phyloP scores from a whole-genome alignment of 2,797 vertebrate genomes.

The Neoniphon sammara region DNA sequence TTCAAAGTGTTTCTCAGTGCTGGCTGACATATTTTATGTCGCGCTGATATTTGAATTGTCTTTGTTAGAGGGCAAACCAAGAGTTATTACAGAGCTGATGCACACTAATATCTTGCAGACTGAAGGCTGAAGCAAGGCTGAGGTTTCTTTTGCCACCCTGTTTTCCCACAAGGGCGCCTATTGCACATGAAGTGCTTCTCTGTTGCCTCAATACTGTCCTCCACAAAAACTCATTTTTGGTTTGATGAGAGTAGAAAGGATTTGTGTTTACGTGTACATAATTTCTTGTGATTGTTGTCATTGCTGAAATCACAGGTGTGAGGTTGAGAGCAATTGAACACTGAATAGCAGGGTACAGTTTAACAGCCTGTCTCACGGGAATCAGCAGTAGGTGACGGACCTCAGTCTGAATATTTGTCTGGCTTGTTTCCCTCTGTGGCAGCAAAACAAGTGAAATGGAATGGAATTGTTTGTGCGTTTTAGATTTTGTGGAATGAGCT shows the following conservation, averaged over 20 bases:
- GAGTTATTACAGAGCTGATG: no score
- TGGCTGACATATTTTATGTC: no score
- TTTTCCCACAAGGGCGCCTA: no score
- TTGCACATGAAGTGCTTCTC: no score
- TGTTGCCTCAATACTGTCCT: no score
- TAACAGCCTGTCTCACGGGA: neutral
- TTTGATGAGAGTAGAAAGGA: neutral
- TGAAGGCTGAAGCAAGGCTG: no score
- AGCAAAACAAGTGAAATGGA: conserved; percentile 11
- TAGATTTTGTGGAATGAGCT: no score
- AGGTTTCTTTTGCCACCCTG: no score
- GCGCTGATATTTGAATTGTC: no score
- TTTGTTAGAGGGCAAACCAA: no score
- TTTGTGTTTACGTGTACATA: neutral
- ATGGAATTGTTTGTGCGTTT: neutral
- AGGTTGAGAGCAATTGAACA: neutral
- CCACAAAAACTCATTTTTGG: neutral
- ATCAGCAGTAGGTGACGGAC: neutral
- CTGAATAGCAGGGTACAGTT: neutral
- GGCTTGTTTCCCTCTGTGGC: conserved; percentile 4
- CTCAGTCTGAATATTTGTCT: neutral
- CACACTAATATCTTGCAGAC: no score
- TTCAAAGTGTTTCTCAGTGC: no score
- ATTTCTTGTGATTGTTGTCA: neutral
- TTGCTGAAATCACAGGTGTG: neutral